A percentile compares a stretch with the other conserved stretches of the same genome.
These are phyloP conservation scores for Antedon mediterranea DNA, from an alignment of 53 echinoderm and acorn worm genomes.

Conservation along the genomic window DNA sequence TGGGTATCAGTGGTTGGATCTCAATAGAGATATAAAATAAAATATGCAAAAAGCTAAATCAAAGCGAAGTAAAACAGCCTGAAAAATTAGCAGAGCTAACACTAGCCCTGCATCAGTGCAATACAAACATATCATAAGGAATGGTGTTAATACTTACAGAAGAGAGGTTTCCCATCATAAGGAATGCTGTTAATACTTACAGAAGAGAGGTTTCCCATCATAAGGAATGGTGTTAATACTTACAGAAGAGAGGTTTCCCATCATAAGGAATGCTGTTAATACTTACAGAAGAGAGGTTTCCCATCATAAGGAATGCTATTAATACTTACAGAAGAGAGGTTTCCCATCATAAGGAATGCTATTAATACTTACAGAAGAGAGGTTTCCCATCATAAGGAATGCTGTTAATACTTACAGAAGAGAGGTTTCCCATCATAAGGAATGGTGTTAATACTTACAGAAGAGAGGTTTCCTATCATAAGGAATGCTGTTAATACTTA, in stretches of 20 bases:
- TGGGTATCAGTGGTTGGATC: too few relatives aligned
- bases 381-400: constrained; percentile 99
- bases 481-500: constrained; percentile 93
- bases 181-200: constrained; percentile 90
- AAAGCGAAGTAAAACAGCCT: too few relatives aligned
- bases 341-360: constrained; percentile 99
- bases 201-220: constrained; percentile 99
- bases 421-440: constrained; percentile 99
- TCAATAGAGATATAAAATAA: too few relatives aligned
- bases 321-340: too few relatives aligned
- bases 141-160: constrained; percentile 86
- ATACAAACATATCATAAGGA: too few relatives aligned
- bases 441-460: constrained; percentile 90
- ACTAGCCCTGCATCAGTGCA: too few relatives aligned
- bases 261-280: constrained; percentile 96
- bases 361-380: too few relatives aligned
- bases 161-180: constrained; percentile 99
- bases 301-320: constrained; percentile 99
- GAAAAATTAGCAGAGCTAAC: too few relatives aligned
- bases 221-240: constrained; percentile 91
- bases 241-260: too few relatives aligned
- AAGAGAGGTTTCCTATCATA: constrained; percentile 99
- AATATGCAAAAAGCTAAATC: too few relatives aligned
- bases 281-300: too few relatives aligned
- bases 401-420: too few relatives aligned